Conservation (phyloP, 1,140 invertebrate genomes). For the Pogonomyrmex californicus region DNA sequence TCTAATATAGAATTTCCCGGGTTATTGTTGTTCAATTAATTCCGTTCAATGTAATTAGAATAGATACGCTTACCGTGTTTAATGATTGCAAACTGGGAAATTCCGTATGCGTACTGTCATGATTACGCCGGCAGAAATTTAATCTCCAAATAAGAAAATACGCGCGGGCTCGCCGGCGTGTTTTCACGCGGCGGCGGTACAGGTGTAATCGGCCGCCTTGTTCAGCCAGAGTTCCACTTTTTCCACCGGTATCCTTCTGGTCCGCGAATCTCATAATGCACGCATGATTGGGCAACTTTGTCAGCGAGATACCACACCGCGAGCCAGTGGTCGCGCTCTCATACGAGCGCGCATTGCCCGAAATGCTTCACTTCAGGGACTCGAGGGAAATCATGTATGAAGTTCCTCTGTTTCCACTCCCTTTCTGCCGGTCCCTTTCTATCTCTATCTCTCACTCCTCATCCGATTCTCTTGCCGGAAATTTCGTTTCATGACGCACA, state of each 20-base stretch:
- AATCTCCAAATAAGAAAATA: constrained; percentile 11
- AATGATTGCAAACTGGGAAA: constrained; percentile 9
- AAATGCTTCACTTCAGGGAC: constrained; percentile 81
- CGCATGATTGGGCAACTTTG: constrained; percentile 79
- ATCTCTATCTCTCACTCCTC: constrained; percentile 61
- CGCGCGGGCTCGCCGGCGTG: neutral
- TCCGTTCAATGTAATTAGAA: constrained; percentile 2
- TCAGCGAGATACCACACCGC: constrained; percentile 75
- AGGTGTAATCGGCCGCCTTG: constrained; percentile 31
- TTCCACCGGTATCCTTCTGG: constrained; percentile 58
- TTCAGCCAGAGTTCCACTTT: constrained; percentile 46
- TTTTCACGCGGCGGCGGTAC: neutral
- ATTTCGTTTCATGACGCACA: constrained; percentile 73
- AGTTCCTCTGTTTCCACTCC: constrained; percentile 76
- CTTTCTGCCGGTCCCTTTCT: constrained; percentile 67
- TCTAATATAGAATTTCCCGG: constrained; percentile 43
- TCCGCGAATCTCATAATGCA: constrained; percentile 78
- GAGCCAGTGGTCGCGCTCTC: constrained; percentile 66
- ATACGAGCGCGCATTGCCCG: constrained; percentile 77
- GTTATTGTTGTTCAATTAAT: constrained; percentile 38
- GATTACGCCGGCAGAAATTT: neutral
- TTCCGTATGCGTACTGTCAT: neutral
- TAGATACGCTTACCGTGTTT: constrained; percentile 13
- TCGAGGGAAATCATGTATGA: constrained; percentile 83
- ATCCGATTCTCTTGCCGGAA: constrained; percentile 74